These are phyloP conservation scores for Potamilus streckersoni DNA, from an alignment of 1,140 invertebrate genomes.

Conservation along the genomic window DNA sequence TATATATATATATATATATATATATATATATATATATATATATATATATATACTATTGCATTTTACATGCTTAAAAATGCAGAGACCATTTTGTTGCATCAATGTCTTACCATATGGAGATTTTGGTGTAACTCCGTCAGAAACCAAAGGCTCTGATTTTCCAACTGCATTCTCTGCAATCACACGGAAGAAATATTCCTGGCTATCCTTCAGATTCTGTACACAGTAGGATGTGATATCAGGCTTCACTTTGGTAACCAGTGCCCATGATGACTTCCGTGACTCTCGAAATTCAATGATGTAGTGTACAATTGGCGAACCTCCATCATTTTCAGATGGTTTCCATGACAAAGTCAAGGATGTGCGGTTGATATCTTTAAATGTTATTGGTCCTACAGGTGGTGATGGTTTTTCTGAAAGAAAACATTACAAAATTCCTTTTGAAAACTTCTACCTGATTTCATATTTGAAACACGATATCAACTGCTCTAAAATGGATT, in stretches of 20 bases:
- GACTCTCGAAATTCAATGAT: slow-evolving; percentile 91
- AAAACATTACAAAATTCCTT: not conserved
- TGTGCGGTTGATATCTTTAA: slow-evolving; percentile 61
- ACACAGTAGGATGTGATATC: slow-evolving; percentile 69
- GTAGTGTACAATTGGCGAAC: slow-evolving; percentile 93
- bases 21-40: no score
- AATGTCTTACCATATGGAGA: slow-evolving; percentile 76
- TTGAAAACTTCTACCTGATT: no score
- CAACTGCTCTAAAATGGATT: no score
- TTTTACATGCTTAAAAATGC: not conserved
- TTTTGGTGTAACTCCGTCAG: slow-evolving; percentile 88
- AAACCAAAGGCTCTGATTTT: slow-evolving; percentile 84
- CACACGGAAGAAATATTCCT: slow-evolving; percentile 72
- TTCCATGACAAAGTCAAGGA: slow-evolving; percentile 94
- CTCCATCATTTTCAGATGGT: slow-evolving; percentile 97
- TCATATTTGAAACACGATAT: no score
- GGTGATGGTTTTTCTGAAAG: slow-evolving; percentile 75
- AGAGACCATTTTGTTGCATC: not conserved
- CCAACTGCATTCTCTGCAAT: slow-evolving; percentile 94
- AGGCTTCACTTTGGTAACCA: slow-evolving; percentile 81
- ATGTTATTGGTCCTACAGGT: slow-evolving; percentile 85
- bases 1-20: no score
- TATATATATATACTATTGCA: no score
- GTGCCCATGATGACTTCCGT: slow-evolving; percentile 78
- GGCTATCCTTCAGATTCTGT: slow-evolving; percentile 77